These are phyloP conservation scores for Anorthoa munda DNA, from an alignment of 2,888 invertebrate species.

Conservation along the genomic window DNA sequence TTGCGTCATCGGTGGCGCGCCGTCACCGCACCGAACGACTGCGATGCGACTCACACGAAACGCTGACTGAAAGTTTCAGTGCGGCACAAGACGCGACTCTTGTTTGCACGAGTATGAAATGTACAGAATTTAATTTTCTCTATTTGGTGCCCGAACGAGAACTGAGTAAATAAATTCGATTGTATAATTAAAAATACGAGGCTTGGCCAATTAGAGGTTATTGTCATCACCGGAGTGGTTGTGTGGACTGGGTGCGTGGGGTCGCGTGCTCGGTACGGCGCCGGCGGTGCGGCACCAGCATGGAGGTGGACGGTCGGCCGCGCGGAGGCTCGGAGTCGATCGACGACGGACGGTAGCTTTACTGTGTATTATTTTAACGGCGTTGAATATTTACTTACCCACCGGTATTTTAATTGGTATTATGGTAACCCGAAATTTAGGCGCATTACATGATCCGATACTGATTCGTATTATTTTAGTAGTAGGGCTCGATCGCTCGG, in stretches of 20 bases:
- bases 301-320: constrained; percentile 80
- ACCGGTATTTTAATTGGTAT: constrained; percentile 91
- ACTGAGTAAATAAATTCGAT: constrained; percentile 38
- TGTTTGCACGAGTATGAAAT: constrained; percentile 52
- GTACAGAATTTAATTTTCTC: constrained; percentile 41
- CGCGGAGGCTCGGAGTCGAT: constrained; percentile 78
- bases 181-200: constrained; percentile 57
- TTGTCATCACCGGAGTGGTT: constrained; percentile 59
- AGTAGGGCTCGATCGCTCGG: constrained; percentile 79
- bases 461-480: constrained; percentile 78
- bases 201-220: constrained; percentile 68
- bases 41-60: constrained; percentile 47
- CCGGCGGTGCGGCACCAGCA: constrained; percentile 43
- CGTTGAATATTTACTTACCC: constrained; percentile 89
- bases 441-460: constrained; percentile 81
- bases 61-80: constrained; percentile 39
- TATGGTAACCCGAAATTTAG: constrained; percentile 85
- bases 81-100: constrained; percentile 37
- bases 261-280: constrained; percentile 47
- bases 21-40: constrained; percentile 57
- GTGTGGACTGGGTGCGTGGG: constrained; percentile 53
- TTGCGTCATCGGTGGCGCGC: constrained; percentile 69
- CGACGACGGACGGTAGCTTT: constrained; percentile 77
- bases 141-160: constrained; percentile 20
- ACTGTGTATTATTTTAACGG: constrained; percentile 77